Base-by-base conservation (phyloP, 2,888 invertebrate genomes). In the Torymus aiolomorphi region DNA sequence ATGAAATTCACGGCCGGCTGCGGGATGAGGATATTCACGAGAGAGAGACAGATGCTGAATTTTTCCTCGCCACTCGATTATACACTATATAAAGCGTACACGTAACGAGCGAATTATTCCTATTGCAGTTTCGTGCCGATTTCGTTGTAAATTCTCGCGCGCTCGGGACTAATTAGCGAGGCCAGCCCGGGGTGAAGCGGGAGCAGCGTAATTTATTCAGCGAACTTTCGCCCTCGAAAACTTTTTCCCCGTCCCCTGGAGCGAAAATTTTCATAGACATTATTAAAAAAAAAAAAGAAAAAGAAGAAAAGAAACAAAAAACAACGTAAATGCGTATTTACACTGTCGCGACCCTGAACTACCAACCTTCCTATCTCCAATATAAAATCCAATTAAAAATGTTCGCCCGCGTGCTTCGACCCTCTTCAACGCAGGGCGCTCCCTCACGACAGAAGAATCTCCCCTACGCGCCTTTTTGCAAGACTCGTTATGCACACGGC, bases 351-450 rank as follows among this genome's bases (percentile, higher is more conserved):
- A 31, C 2, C 31, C 31, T 31, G 31, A 31, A 31, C 31, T 31
- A 31, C 0, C 31, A 31, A 31, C 31, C 31, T 31, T 31, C 31
- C 31, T 31, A 20, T 20, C 31, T 31, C 8, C 31, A 31, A 70
- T 42, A 70, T 12, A 57, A 61, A 31, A 52, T 61, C 75, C 62
- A 75, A 75, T 75, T 75, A 67, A 75, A 75, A 75, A 75, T 59
- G 65, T 75, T 67, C 49, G 18, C 49, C 2, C 13, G 18, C 18
- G 54, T 18, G 31, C 2, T 8, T 31, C 31, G 31, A 3, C 31
- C 31, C 8, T 31, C 31, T 1, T 31, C 31, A 3, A 31, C 31
- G 2, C 4, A 31, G 0, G 20, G 2, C 20, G 20, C 2, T 20
- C 20, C 20, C 20, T 20, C 2, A 20, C 20, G 8, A 31, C 0